Percentiles rank a stretch among this genome's conserved stretches.
These are phyloP conservation scores for Pseudomyrmex gracilis DNA, from an alignment of 1,140 invertebrate genomes.

Conservation along the genomic window DNA sequence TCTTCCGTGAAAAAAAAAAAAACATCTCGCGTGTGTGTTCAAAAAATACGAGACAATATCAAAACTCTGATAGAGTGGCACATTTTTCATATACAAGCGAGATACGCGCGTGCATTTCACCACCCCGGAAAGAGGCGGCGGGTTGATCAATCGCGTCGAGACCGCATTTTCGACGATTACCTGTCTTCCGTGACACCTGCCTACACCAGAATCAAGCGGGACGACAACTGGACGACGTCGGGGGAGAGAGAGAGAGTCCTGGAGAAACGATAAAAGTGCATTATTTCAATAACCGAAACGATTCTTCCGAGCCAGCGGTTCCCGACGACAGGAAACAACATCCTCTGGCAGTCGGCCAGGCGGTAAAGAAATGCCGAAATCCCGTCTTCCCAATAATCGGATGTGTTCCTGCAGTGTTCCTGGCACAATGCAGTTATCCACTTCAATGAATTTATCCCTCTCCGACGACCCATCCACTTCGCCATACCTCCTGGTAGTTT, in stretches of 20 bases:
- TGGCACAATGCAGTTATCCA: constrained; percentile 84
- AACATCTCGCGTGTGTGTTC: not conserved
- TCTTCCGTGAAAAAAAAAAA: not conserved
- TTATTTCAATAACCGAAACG: constrained; percentile 83
- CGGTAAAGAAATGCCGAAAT: constrained; percentile 82
- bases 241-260: not conserved
- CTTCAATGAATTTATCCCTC: constrained; percentile 80
- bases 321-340: constrained; percentile 84
- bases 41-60: not conserved
- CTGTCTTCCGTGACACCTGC: constrained; percentile 10
- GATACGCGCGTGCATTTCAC: too few species aligned
- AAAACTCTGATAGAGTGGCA: not conserved
- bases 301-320: constrained; percentile 82
- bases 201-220: constrained; percentile 27
- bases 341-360: constrained; percentile 80
- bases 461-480: constrained; percentile 58
- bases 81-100: not conserved
- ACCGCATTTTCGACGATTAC: constrained; percentile 18
- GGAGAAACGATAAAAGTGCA: constrained; percentile 81
- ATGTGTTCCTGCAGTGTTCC: constrained; percentile 82
- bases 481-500: constrained; percentile 13
- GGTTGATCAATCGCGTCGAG: not conserved
- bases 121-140: too few species aligned
- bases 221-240: not conserved
- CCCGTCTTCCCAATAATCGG: constrained; percentile 83